phyloP scores from a whole-genome alignment of 2,113 vertebrate species.

The Nothobranchius kuhntae region DNA sequence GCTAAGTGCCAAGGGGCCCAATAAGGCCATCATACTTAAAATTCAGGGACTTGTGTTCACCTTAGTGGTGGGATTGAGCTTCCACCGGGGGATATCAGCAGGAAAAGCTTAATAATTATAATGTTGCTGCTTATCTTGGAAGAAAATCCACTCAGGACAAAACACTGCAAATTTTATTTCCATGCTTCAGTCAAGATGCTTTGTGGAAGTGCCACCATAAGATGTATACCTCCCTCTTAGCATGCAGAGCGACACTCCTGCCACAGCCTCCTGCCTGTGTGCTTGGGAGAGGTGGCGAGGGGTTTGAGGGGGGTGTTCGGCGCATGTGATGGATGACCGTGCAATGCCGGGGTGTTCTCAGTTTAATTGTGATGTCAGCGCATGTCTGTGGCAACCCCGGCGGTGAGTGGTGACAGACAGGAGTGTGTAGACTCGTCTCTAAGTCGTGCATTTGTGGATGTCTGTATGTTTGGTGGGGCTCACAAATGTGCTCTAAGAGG shows the following conservation, averaged over 20 bases:
- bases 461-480: not conserved
- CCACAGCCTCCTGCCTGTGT: slow-evolving; percentile 10
- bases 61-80: slow-evolving; percentile 23
- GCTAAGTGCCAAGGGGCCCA: slow-evolving; percentile 45
- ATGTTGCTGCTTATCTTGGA: too few relatives aligned
- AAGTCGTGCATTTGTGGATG: slow-evolving; percentile 4
- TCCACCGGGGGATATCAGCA: not conserved
- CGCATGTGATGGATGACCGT: slow-evolving; percentile 74
- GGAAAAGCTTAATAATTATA: too few relatives aligned
- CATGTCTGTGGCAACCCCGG: slow-evolving; percentile 57
- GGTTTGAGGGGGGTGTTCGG: not conserved
- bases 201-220: slow-evolving; percentile 23
- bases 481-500: not conserved
- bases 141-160: not conserved
- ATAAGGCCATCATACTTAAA: slow-evolving; percentile 34
- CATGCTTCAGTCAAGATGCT: slow-evolving; percentile 44
- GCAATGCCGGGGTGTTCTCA: slow-evolving; percentile 47
- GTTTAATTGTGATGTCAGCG: slow-evolving; percentile 75
- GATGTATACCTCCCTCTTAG: slow-evolving; percentile 40
- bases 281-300: not conserved
- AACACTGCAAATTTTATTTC: slow-evolving; percentile 28
- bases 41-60: slow-evolving; percentile 37
- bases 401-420: slow-evolving; percentile 61
- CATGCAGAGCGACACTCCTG: slow-evolving; percentile 41
- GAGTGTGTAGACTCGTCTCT: slow-evolving; percentile 26